Conservation (phyloP, 2,797 vertebrate genomes). For the Champsocephalus esox region DNA sequence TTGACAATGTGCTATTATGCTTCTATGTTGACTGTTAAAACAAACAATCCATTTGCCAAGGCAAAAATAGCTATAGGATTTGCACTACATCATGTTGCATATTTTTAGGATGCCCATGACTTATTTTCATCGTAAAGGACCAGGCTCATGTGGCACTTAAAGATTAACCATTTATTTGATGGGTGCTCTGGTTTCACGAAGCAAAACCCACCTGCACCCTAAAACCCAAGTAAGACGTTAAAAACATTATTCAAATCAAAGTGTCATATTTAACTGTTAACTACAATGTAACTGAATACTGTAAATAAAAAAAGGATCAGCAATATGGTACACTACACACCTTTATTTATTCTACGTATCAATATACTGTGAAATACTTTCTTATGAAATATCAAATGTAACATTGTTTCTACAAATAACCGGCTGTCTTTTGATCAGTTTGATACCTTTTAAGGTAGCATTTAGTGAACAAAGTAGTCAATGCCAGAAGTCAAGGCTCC, state of each 20-base stretch:
- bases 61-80: slow-evolving; percentile 34
- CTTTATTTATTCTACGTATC: neutral
- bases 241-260: neutral
- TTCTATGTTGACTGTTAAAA: slow-evolving; percentile 30
- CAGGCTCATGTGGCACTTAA: slow-evolving; percentile 11
- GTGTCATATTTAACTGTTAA: no score
- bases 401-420: slow-evolving; percentile 11
- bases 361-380: neutral
- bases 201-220: neutral
- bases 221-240: slow-evolving; percentile 1
- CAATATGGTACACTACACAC: neutral
- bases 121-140: slow-evolving; percentile 34
- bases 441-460: slow-evolving; percentile 61
- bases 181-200: slow-evolving; percentile 8
- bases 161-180: slow-evolving; percentile 20
- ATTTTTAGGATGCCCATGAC: slow-evolving; percentile 28
- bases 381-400: neutral
- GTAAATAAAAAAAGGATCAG: no score
- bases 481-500: slow-evolving; percentile 44
- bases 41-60: slow-evolving; percentile 29
- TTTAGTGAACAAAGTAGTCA: slow-evolving; percentile 61
- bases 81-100: slow-evolving; percentile 29
- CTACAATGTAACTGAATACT: no score
- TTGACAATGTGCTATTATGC: neutral
- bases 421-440: slow-evolving; percentile 29